phyloP scores from a whole-genome alignment of 1,140 invertebrate genomes.

The Hestina assimilis region DNA sequence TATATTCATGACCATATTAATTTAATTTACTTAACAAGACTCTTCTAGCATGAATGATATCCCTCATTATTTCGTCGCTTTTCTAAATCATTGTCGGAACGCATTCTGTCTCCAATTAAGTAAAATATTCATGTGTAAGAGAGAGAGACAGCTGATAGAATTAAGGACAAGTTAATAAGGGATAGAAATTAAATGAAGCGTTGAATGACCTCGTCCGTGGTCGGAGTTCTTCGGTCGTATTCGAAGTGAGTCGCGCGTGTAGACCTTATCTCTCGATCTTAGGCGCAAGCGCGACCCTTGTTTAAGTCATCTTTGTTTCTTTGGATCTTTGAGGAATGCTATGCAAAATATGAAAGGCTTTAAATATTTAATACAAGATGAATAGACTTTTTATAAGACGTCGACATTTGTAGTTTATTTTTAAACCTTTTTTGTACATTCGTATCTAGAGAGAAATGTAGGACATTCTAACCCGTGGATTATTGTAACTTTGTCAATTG shows the following conservation, averaged over 20 bases:
- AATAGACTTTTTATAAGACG: conserved; percentile 1
- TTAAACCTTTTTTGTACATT: too few species aligned
- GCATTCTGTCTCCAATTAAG: conserved; percentile 29
- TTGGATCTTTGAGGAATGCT: conserved; percentile 21
- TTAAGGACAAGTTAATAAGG: conserved; percentile 39
- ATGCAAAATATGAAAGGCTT: conserved; percentile 16
- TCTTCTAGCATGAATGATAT: conserved; percentile 23
- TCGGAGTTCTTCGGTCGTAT: conserved; percentile 44
- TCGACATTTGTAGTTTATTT: background rate
- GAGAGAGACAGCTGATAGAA: conserved; percentile 33
- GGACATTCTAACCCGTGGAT: too few species aligned
- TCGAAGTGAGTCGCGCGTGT: conserved; percentile 46
- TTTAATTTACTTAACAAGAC: conserved; percentile 43
- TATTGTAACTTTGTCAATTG: too few species aligned
- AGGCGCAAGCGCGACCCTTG: conserved; percentile 52
- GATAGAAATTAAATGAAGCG: conserved; percentile 49
- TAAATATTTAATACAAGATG: conserved; percentile 10
- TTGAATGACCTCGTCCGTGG: conserved; percentile 55
- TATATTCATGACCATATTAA: conserved; percentile 46
- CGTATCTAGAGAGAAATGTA: too few species aligned
- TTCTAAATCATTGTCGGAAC: conserved; percentile 49
- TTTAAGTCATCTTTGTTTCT: conserved; percentile 27
- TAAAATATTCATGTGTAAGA: conserved; percentile 48
- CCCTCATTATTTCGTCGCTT: conserved; percentile 36
- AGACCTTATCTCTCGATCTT: conserved; percentile 50